phyloP scores from a whole-genome alignment of 2,888 invertebrate genomes.

The Cheilosia impressa region DNA sequence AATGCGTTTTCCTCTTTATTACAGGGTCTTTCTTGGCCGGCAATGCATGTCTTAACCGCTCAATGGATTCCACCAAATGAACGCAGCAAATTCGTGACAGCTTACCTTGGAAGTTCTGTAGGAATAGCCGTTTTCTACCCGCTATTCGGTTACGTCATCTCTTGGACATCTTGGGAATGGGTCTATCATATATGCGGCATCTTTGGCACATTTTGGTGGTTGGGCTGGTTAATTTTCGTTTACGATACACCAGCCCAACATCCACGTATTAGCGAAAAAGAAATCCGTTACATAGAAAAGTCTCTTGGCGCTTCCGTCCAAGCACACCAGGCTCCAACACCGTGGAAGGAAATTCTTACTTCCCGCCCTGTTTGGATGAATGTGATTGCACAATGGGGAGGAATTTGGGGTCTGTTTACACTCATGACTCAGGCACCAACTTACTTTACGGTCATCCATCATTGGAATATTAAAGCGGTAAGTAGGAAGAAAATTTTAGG shows the following conservation, averaged over 20 bases:
- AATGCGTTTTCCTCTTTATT: constrained; percentile 77
- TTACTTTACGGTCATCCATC: constrained; percentile 88
- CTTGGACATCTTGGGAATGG: constrained; percentile 88
- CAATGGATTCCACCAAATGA: constrained; percentile 93
- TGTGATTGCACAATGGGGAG: constrained; percentile 87
- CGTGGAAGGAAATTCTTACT: constrained; percentile 86
- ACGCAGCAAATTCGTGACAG: constrained; percentile 88
- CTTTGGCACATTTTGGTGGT: constrained; percentile 87
- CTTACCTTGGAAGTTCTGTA: constrained; percentile 87
- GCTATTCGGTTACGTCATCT: constrained; percentile 88
- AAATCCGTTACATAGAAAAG: constrained; percentile 86
- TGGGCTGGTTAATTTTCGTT: constrained; percentile 86
- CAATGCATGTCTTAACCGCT: constrained; percentile 91
- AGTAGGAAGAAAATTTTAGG: constrained; percentile 68
- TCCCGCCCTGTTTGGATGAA: constrained; percentile 88
- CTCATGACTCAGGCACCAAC: constrained; percentile 89
- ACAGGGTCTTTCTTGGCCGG: constrained; percentile 89
- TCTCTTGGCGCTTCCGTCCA: constrained; percentile 84
- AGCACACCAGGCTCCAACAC: constrained; percentile 83
- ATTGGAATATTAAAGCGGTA: constrained; percentile 88
- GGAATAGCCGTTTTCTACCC: constrained; percentile 89
- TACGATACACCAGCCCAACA: constrained; percentile 87
- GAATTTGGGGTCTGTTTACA: constrained; percentile 88
- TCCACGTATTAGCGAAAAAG: constrained; percentile 86
- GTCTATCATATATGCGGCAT: constrained; percentile 88